Conservation (phyloP, 1,140 invertebrate species). For the Drosophila seguyi region DNA sequence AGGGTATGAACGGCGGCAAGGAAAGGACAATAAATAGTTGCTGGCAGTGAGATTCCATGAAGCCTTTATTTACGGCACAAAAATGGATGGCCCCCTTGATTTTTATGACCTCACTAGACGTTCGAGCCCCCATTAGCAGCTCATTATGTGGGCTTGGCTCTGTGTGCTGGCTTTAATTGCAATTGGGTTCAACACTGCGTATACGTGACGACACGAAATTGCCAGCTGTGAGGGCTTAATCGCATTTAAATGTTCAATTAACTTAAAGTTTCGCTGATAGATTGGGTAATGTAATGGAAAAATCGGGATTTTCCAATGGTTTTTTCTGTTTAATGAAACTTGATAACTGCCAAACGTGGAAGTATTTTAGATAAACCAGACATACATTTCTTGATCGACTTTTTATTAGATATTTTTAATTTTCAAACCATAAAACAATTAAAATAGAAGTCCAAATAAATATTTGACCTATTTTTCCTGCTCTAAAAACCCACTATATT, state of each 20-base stretch:
- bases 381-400: no score
- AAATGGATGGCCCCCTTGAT: conserved; percentile 54
- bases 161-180: conserved; percentile 36
- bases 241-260: conserved; percentile 28
- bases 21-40: conserved; percentile 61
- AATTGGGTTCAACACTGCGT: conserved; percentile 20
- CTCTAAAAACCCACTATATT: not conserved
- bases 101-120: conserved; percentile 48
- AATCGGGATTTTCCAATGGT: not conserved
- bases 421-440: not conserved
- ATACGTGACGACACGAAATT: conserved; percentile 32
- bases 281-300: not conserved
- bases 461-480: not conserved
- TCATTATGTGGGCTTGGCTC: conserved; percentile 39
- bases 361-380: not conserved
- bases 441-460: not conserved
- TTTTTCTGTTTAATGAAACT: not conserved
- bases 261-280: conserved; percentile 3
- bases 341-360: not conserved
- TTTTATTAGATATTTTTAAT: not conserved
- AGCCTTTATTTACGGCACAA: conserved; percentile 62
- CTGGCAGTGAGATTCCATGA: conserved; percentile 53
- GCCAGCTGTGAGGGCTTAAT: conserved; percentile 18
- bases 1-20: conserved; percentile 11
- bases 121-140: conserved; percentile 61